These are phyloP conservation scores for Meriones psammophilus DNA, from an alignment of 2,797 vertebrate genomes.

Conservation along the genomic window DNA sequence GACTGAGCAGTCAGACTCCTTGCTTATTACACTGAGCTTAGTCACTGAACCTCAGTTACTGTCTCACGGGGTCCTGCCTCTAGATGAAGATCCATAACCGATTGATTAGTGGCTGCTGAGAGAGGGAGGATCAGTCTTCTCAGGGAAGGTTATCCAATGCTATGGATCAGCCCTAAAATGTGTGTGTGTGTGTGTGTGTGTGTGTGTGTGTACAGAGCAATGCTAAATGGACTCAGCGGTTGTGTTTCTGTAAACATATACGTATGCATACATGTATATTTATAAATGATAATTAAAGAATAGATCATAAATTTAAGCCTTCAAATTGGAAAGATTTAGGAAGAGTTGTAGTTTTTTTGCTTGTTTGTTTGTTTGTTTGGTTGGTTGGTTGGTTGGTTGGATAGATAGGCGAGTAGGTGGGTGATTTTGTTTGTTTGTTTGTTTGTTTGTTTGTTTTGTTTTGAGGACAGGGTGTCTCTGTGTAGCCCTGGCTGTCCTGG, in stretches of 20 bases:
- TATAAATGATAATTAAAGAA: not conserved
- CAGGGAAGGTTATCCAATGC: not conserved
- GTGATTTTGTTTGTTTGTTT: not conserved
- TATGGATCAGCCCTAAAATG: not conserved
- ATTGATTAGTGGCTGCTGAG: not conserved
- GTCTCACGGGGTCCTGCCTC: not conserved
- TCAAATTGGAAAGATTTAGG: not conserved
- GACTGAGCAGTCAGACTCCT: not conserved
- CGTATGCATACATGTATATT: too few species aligned
- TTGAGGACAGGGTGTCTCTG: not conserved
- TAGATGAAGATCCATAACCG: not conserved
- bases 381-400: not conserved
- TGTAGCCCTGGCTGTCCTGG: not conserved
- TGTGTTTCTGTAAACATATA: not conserved
- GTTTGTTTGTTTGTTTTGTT: not conserved
- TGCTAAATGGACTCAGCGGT: not conserved
- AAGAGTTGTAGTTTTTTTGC: not conserved
- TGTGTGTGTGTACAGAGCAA: not conserved
- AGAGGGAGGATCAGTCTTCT: not conserved
- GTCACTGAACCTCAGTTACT: not conserved
- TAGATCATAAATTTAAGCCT: not conserved
- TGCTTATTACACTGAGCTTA: not conserved
- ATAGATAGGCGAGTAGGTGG: not conserved
- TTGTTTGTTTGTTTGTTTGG: too few species aligned
- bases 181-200: too few species aligned